Evolutionary conservation across 2,888 invertebrate genomes (phyloP), one percentile per base, ranked within the genome.

Genomic region (Eupeodes latifasciatus): DNA sequence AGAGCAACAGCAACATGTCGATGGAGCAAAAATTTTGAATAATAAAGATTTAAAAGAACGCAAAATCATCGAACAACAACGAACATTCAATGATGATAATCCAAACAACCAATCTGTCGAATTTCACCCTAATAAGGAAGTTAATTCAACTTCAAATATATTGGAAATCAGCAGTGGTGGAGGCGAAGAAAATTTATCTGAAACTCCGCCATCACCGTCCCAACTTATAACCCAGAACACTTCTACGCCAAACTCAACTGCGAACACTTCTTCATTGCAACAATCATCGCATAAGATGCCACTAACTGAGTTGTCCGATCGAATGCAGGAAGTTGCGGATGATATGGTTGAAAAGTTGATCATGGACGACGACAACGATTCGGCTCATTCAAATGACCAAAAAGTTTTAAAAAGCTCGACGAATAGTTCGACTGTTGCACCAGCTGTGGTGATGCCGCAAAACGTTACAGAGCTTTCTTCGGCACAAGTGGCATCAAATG

Each of bases 301-400:
- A 10, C 61, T 82, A 5, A 86, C 81, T 1, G 92, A 92, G 57
- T 90, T 92, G 10, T 91, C 92, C 0, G 95, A 95, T 90, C 94
- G 95, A 85, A 94, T 96, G 93, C 92, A 95, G 90, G 96, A 96
- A 92, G 96, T 95, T 61, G 96, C 96, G 0, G 95, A 96, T 90
- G 96, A 96, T 91, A 94, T 97, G 91, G 96, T 97, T 11, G 96
- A 96, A 6, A 96, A 96, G 92, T 94, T 97, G 90, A 96, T 97
- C 90, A 96, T 96, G 82, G 97, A 97, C 80, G 96, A 96, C 91
- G 96, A 96, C 51, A 82, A 87, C 44, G 74, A 88, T 16, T 51
- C 69, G 11, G 69, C 81, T 1, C 74, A 75, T 9, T 47, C 27
- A 11, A 80, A 80, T 34, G 77, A 71, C 53, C 85, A 81, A 34